These are phyloP conservation scores for Mus minutoides DNA, from an alignment of 2,797 vertebrate species.

Conservation along the genomic window DNA sequence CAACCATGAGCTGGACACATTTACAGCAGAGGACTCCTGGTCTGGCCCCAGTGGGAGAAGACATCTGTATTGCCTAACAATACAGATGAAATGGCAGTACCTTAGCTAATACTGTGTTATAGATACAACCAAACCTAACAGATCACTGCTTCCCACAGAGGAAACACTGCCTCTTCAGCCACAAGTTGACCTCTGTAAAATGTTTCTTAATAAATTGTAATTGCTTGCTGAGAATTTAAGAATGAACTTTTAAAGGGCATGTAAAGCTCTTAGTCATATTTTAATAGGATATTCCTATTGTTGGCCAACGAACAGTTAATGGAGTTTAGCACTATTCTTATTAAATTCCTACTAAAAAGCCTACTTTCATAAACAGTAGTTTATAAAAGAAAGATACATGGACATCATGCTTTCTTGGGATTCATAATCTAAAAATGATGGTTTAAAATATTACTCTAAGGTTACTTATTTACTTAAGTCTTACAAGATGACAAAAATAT, in stretches of 20 bases:
- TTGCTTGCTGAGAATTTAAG: constrained; percentile 81
- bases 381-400: constrained; percentile 76
- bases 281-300: constrained; percentile 84
- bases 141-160: constrained; percentile 18
- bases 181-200: constrained; percentile 68
- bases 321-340: constrained; percentile 82
- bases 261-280: constrained; percentile 82
- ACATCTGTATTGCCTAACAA: not conserved
- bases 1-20: too few relatives aligned
- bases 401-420: constrained; percentile 74
- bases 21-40: too few relatives aligned
- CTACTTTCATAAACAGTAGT: constrained; percentile 79
- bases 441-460: constrained; percentile 78
- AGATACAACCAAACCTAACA: constrained; percentile 20
- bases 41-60: too few relatives aligned
- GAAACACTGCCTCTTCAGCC: constrained; percentile 37
- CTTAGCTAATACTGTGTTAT: constrained; percentile 44
- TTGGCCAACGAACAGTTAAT: constrained; percentile 82
- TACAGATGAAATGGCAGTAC: not conserved
- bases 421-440: constrained; percentile 75
- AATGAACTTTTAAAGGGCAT: constrained; percentile 78
- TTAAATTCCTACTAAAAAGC: constrained; percentile 84
- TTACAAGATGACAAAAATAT: constrained; percentile 56
- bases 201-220: constrained; percentile 58
- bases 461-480: constrained; percentile 35